Percentiles rank a stretch among this genome's conserved stretches.
Evolutionary conservation across 2,888 invertebrate species (phyloP).

Genomic region (Eristalis pertinax): DNA sequence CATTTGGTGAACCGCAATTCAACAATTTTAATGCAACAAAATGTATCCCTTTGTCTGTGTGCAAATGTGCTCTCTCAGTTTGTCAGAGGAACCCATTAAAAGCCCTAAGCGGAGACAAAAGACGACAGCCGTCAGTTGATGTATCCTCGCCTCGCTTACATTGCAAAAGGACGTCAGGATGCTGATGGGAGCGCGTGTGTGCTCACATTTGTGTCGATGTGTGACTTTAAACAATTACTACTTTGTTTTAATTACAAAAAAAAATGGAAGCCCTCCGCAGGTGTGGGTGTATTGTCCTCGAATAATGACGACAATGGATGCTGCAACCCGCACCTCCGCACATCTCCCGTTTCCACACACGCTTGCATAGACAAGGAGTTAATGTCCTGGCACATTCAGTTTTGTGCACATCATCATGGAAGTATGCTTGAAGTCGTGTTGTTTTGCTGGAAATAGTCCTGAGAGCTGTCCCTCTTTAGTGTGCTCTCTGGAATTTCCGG

Average conservation of each 20-base stretch:
- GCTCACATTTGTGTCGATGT: neutral
- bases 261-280: constrained; percentile 39
- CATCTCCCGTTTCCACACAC: constrained; percentile 1
- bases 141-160: constrained; percentile 37
- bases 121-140: constrained; percentile 17
- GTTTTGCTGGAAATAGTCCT: constrained; percentile 52
- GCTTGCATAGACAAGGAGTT: constrained; percentile 34
- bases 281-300: constrained; percentile 55
- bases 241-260: constrained; percentile 70
- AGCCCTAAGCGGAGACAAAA: constrained; percentile 33
- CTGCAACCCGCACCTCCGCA: neutral
- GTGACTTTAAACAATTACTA: constrained; percentile 60
- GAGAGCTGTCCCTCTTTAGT: constrained; percentile 1
- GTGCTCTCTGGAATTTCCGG: constrained; percentile 38
- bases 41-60: constrained; percentile 53
- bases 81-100: constrained; percentile 29
- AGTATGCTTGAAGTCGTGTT: constrained; percentile 59
- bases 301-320: constrained; percentile 64
- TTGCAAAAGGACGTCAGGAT: constrained; percentile 45
- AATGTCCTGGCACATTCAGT: constrained; percentile 38
- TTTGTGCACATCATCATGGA: constrained; percentile 26
- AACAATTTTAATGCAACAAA: constrained; percentile 62
- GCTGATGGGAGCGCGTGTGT: constrained; percentile 8
- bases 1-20: constrained; percentile 63
- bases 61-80: constrained; percentile 26